Base-by-base conservation (phyloP, 2,113 vertebrate species). In the Brachionichthys hirsutus region DNA sequence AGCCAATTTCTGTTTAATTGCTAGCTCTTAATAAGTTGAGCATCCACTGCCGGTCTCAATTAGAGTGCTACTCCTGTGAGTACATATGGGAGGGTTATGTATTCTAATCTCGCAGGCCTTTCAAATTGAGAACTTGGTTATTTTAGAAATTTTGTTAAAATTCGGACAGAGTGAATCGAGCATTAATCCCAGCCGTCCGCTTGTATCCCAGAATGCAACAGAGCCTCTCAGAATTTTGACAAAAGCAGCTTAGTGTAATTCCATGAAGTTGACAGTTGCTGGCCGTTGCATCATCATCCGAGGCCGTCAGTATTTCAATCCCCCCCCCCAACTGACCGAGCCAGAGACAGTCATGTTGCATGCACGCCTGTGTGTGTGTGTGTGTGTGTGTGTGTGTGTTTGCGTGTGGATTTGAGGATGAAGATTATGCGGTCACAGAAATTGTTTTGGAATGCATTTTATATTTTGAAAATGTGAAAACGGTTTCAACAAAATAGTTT, bases 161-260 rank as follows among this genome's bases (percentile, higher is more conserved):
- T 64, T 67, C 67, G 57, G 51, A 72, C 50, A 69, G 60, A 34
- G 58, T 53, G 52, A 67, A 70, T 51, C 19, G 15, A 38, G 15
- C 54, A 66, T 77, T 88, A 82, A 87, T 87, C 76, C 78, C 70
- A 41, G 52, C 1, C 38, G 67, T 64, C 48, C 18, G 51, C 61
- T 54, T 36, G 70, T 61, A 67, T 75, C 70, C 67, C 42, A n/a
- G 62, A 79, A 72, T 79, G 81, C 73, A 83, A 72, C 55, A 67
- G 61, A 85, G 73, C 69, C 75, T 71, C 71, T 82, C 70, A 63
- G 65, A 62, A 83, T 77, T 86, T 70, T 73, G 81, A 86, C 72
- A 85, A 12, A 88, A 85, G 81, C 80, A 73, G 79, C 84, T 87
- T 87, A 86, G 73, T 77, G 58, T 85, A 88, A 81, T 88, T 77